Base-by-base conservation (phyloP, 1,140 invertebrate species). In the Drosophila equinoxialis region DNA sequence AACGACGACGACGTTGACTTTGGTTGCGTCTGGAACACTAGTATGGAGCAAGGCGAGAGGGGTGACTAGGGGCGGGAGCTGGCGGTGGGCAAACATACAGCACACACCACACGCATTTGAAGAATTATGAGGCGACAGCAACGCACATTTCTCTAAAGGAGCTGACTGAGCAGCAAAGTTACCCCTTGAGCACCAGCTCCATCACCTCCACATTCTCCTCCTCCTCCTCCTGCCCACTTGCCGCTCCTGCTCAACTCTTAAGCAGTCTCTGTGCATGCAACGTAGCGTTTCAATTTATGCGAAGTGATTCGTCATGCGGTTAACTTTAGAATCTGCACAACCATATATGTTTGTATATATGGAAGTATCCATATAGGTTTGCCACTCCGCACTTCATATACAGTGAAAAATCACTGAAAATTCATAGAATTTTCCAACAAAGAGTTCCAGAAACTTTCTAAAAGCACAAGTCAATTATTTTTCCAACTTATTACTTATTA, bases 301-400 rank as follows among this genome's bases (percentile, higher is more conserved):
- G 84, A 87, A 87, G 84, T 87, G 84, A 87, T 87, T 87, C 84
- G 84, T 87, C 84, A 87, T 87, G 84, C 84, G 84, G 84, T 87
- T 87, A 87, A 87, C 83, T 87, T 87, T 87, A 87, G 83, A 87
- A 87, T 87, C 74, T 71, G 84, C 81, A 79, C 75, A 83, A 48
- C 71, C 65, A 70, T 65, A 71, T 65, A 78, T 39, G 65, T 41
- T 30, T 30, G 51, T n/a, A 48, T 26, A 13, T 37, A 23, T 37
- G 37, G 0, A 17, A 17, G 17, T 17, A 17, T 17, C 0, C 17
- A 17, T 17, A 17, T 17, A 17, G 17, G 17, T 17, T 20, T 51
- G 45, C 11, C 11, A 5, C 37, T 51, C 17, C 45, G 45, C 20
- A 23, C 74, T 76, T 76, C 33, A 70, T 17, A 0, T 76, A 70